These are phyloP conservation scores for Sepioteuthis lessoniana DNA, from an alignment of 2,888 invertebrate genomes.

Conservation along the genomic window DNA sequence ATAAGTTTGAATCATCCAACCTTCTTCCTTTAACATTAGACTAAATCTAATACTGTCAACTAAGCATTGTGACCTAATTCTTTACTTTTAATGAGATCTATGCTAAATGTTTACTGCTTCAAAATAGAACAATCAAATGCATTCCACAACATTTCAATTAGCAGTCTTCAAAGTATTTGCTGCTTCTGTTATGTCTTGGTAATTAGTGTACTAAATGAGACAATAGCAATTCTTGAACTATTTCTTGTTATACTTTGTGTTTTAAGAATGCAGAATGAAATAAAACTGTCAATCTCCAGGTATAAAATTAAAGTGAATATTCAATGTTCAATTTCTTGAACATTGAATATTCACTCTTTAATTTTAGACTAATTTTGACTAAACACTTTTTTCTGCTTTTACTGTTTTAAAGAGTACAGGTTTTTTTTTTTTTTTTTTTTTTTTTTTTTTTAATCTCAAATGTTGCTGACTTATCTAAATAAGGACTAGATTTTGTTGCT, in stretches of 20 bases:
- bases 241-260: neutral
- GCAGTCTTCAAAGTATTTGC: neutral
- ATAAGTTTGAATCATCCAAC: too few relatives aligned
- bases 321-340: too few relatives aligned
- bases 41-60: neutral
- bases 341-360: too few relatives aligned
- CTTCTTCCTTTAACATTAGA: too few relatives aligned
- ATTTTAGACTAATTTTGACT: too few relatives aligned
- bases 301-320: neutral
- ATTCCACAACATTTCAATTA: neutral
- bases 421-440: neutral
- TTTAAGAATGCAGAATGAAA: constrained; percentile 43
- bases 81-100: neutral
- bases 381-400: neutral
- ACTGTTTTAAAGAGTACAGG: neutral
- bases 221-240: neutral
- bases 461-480: neutral
- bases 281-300: neutral
- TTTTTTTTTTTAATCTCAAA: too few relatives aligned
- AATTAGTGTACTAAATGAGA: neutral
- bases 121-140: neutral
- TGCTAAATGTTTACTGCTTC: neutral
- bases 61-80: neutral
- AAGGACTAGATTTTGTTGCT: neutral
- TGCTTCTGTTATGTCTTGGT: neutral